Percentiles rank a stretch among this genome's conserved stretches.
These are phyloP conservation scores for Tapirus terrestris DNA, from an alignment of 2,113 vertebrate species.

Conservation along the genomic window DNA sequence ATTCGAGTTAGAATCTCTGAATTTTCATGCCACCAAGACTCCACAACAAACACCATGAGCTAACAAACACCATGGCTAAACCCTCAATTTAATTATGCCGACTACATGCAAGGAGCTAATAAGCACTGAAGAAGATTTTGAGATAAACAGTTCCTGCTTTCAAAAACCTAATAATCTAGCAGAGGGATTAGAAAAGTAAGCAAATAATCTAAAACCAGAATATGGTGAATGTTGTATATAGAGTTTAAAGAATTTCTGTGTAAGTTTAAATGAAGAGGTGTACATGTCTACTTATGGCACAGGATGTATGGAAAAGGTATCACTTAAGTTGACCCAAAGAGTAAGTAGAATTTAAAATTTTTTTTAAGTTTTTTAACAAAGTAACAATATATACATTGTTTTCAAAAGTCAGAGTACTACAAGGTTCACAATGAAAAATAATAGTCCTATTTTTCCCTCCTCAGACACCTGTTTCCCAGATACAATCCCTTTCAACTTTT, in stretches of 20 bases:
- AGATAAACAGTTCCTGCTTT: background rate
- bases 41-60: constrained; percentile 1
- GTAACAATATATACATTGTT: background rate
- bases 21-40: constrained; percentile 39
- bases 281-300: background rate
- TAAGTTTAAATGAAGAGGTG: background rate
- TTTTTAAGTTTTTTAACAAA: background rate
- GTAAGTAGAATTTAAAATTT: background rate
- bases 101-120: background rate
- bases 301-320: background rate
- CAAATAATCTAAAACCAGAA: background rate
- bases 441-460: background rate
- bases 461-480: background rate
- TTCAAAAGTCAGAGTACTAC: constrained; percentile 29
- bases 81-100: background rate
- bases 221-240: background rate
- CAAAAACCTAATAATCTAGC: constrained; percentile 22
- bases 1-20: constrained; percentile 24
- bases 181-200: background rate
- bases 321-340: background rate
- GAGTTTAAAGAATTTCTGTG: background rate
- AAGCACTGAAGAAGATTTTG: background rate
- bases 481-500: background rate
- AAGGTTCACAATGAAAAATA: background rate
- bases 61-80: background rate